phyloP scores from a whole-genome alignment of 2,113 vertebrate species.

The Vulpes ferrilata region DNA sequence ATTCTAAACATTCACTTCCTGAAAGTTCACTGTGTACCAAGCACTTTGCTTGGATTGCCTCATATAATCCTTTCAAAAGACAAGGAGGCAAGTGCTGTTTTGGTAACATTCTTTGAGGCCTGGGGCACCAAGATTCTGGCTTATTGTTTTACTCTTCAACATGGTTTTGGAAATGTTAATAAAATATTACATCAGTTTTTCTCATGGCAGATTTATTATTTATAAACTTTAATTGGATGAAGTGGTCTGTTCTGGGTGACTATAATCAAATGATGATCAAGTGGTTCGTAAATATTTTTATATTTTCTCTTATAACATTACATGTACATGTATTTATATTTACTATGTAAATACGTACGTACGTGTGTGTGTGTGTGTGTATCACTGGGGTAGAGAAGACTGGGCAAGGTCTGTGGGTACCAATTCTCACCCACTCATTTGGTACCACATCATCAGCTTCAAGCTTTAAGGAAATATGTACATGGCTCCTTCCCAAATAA shows the following conservation, averaged over 20 bases:
- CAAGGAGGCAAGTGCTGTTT: background rate
- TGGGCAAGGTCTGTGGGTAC: background rate
- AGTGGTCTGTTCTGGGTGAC: background rate
- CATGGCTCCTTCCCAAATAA: background rate
- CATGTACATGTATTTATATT: background rate
- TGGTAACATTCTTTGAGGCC: too few relatives aligned
- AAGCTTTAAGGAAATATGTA: background rate
- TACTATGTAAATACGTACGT: background rate
- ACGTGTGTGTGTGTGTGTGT: background rate
- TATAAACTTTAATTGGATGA: conserved; percentile 7
- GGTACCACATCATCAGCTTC: background rate
- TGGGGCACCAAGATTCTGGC: background rate
- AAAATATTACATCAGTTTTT: background rate
- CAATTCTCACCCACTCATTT: background rate
- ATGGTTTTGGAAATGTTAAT: background rate
- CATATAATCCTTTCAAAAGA: background rate
- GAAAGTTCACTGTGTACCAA: background rate
- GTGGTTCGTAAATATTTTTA: background rate
- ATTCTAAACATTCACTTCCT: background rate
- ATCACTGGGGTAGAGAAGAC: background rate
- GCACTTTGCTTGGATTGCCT: background rate
- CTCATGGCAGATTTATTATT: background rate
- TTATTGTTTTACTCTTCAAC: background rate
- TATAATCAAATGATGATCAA: background rate
- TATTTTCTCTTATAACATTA: background rate